Percentiles rank a stretch among this genome's conserved stretches.
These are phyloP conservation scores for Hemicentrotus pulcherrimus DNA, from an alignment of 35 echinoderm and acorn worm genomes.

Conservation along the genomic window DNA sequence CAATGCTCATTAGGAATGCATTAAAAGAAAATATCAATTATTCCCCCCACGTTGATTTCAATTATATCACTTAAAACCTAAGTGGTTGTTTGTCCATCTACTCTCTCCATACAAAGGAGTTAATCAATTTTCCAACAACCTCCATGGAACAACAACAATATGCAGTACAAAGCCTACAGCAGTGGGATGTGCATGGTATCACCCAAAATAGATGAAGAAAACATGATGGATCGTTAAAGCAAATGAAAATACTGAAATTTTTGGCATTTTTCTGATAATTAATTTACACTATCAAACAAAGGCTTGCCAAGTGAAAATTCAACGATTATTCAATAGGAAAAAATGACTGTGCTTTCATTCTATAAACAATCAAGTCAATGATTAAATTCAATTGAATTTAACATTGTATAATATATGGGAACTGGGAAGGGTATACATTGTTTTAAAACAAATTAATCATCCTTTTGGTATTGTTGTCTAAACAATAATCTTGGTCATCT, in stretches of 20 bases:
- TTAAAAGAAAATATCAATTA: background rate
- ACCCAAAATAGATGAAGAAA: background rate
- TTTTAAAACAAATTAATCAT: too few relatives aligned
- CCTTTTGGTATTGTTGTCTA: too few relatives aligned
- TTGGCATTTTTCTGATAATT: background rate
- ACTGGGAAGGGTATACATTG: too few relatives aligned
- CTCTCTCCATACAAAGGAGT: background rate
- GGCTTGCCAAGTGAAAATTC: too few relatives aligned
- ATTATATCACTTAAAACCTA: background rate
- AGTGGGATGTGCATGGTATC: background rate
- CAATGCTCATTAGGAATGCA: background rate
- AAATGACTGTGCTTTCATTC: too few relatives aligned
- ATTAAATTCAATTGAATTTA: too few relatives aligned
- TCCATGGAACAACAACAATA: background rate
- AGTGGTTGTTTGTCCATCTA: background rate
- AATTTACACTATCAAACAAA: too few relatives aligned
- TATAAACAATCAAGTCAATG: too few relatives aligned
- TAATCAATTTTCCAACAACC: background rate
- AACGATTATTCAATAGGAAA: too few relatives aligned
- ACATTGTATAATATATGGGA: too few relatives aligned
- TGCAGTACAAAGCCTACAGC: background rate
- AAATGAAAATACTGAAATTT: background rate
- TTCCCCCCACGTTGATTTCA: background rate
- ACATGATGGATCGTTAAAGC: background rate
- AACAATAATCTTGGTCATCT: too few relatives aligned